Percentiles rank a stretch among this genome's conserved stretches.
phyloP scores from a whole-genome alignment of 2,888 invertebrate genomes.

The Lasioglossum marginatum region DNA sequence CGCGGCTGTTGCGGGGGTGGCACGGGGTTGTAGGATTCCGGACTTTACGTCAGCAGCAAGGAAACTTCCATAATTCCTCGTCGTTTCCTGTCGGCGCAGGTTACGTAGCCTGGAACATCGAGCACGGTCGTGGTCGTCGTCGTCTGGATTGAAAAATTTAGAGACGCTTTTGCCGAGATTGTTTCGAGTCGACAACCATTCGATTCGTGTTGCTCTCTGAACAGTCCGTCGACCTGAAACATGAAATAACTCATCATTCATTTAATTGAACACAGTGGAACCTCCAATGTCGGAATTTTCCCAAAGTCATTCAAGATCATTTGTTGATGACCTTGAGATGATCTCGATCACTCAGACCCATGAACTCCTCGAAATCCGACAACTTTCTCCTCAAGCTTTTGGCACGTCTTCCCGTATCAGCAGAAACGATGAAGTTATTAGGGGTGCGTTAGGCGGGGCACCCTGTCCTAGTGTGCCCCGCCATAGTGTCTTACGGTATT shows the following conservation, averaged over 20 bases:
- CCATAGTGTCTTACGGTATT: slow-evolving; percentile 1
- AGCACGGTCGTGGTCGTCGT: background rate
- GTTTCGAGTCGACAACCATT: background rate
- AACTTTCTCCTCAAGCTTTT: background rate
- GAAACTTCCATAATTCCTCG: slow-evolving; percentile 78
- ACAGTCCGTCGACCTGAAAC: background rate
- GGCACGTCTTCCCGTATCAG: background rate
- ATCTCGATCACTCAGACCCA: background rate
- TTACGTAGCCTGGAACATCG: slow-evolving; percentile 48
- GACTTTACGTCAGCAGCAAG: slow-evolving; percentile 73
- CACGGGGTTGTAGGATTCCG: slow-evolving; percentile 42
- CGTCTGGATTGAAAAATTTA: slow-evolving; percentile 24
- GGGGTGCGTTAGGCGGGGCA: background rate
- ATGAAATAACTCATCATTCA: background rate
- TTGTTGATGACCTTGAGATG: background rate
- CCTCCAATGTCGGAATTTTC: background rate
- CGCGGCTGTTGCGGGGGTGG: slow-evolving; percentile 18
- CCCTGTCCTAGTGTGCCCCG: too few species aligned
- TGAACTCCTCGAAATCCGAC: background rate
- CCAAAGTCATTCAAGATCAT: background rate
- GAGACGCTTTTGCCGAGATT: slow-evolving; percentile 31
- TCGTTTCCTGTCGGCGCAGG: slow-evolving; percentile 67
- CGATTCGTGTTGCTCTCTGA: background rate
- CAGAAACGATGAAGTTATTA: background rate
- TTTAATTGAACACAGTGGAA: background rate